Evolutionary conservation across 2,113 vertebrate species (phyloP).

Genomic region (Gracilinanus agilis): DNA sequence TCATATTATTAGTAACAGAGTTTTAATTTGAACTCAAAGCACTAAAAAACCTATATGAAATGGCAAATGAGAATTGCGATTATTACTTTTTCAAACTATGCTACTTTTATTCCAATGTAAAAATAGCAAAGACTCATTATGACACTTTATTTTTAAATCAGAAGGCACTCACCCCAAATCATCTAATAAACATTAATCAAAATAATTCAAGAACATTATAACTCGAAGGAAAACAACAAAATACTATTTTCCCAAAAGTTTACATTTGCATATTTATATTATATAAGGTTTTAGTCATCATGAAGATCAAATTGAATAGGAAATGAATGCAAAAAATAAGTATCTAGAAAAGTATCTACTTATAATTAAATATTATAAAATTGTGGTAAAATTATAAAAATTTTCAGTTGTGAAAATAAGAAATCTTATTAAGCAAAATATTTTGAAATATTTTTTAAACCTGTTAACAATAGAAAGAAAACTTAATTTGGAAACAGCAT

Average conservation of each 20-base stretch:
- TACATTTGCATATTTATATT: not conserved
- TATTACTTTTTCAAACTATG: not conserved
- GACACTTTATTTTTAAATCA: not conserved
- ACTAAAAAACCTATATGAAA: not conserved
- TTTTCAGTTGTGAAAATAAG: not conserved
- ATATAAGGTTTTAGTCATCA: not conserved
- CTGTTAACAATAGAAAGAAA: not conserved
- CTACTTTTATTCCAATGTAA: not conserved
- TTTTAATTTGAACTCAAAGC: not conserved
- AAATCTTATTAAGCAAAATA: not conserved
- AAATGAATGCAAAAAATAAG: not conserved
- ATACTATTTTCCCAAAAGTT: not conserved
- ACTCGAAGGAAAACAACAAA: not conserved
- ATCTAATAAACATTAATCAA: not conserved
- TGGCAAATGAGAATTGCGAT: not conserved
- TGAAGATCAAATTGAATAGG: not conserved
- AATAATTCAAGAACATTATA: not conserved
- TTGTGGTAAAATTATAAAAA: not conserved
- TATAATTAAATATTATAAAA: not conserved
- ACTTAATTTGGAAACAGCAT: not conserved
- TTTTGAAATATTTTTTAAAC: not conserved
- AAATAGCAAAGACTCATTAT: not conserved
- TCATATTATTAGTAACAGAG: not conserved
- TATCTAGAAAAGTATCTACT: not conserved
- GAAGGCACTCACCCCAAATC: not conserved